A percentile compares a stretch with the other conserved stretches of the same genome.
These are phyloP conservation scores for Tenebrio molitor DNA, from an alignment of 1,140 invertebrate genomes.

Conservation along the genomic window DNA sequence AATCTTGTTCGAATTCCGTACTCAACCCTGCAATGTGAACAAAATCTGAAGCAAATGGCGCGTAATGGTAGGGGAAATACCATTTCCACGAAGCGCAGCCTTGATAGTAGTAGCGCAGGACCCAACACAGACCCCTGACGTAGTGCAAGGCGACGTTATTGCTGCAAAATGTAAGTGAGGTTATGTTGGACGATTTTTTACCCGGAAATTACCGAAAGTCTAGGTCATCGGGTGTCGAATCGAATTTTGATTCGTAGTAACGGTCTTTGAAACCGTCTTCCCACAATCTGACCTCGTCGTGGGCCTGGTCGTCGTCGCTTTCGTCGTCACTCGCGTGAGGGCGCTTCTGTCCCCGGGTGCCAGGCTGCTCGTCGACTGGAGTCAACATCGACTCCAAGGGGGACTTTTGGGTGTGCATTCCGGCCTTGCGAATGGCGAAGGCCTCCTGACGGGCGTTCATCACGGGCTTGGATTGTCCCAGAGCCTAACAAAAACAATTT, in stretches of 20 bases:
- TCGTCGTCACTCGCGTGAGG: slow-evolving; percentile 67
- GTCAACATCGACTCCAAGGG: slow-evolving; percentile 68
- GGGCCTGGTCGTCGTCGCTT: slow-evolving; percentile 83
- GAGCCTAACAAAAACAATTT: slow-evolving; percentile 63
- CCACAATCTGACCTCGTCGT: slow-evolving; percentile 96
- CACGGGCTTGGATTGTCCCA: slow-evolving; percentile 69
- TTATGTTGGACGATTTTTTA: slow-evolving; percentile 5
- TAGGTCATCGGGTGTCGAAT: slow-evolving; percentile 83
- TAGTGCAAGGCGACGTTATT: slow-evolving; percentile 89
- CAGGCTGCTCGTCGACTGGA: slow-evolving; percentile 56
- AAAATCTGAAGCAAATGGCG: slow-evolving; percentile 99
- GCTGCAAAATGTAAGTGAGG: slow-evolving; percentile 8
- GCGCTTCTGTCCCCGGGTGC: slow-evolving; percentile 67
- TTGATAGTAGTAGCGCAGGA: slow-evolving; percentile 98
- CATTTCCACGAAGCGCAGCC: slow-evolving; percentile 99
- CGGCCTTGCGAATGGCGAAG: slow-evolving; percentile 75
- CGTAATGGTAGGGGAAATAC: slow-evolving; percentile 99
- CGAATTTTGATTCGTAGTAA: slow-evolving; percentile 98
- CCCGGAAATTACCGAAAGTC: slow-evolving; percentile 79
- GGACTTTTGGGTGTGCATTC: slow-evolving; percentile 67
- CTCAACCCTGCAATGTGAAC: slow-evolving; percentile 89
- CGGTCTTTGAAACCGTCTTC: slow-evolving; percentile 98
- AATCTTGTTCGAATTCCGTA: slow-evolving; percentile 90
- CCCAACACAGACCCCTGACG: slow-evolving; percentile 97
- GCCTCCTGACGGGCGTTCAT: slow-evolving; percentile 80